A percentile compares a stretch with the other conserved stretches of the same genome.
Conservation (phyloP, 2,797 vertebrate genomes). For the Hippocampus kuda region DNA sequence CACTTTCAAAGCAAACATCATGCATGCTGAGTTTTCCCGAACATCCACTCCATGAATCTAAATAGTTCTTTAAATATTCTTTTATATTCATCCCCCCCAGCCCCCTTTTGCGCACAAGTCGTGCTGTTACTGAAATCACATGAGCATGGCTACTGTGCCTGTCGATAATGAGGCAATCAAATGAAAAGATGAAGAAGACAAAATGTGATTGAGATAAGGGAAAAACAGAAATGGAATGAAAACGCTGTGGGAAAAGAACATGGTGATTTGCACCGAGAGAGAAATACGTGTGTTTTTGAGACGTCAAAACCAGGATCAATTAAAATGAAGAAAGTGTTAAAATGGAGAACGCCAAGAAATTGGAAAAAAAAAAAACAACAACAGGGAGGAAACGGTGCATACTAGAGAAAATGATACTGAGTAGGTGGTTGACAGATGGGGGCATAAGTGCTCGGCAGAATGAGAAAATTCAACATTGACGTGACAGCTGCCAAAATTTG, state of each 20-base stretch:
- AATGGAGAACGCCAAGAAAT: background rate
- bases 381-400: background rate
- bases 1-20: constrained; percentile 30
- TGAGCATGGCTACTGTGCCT: constrained; percentile 22
- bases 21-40: constrained; percentile 33
- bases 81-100: constrained; percentile 34
- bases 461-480: constrained; percentile 1
- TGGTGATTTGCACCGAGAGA: background rate
- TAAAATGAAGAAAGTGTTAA: constrained; percentile 2
- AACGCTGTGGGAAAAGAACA: constrained; percentile 13
- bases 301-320: constrained; percentile 12
- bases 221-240: constrained; percentile 8
- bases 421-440: constrained; percentile 7
- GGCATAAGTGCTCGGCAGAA: background rate
- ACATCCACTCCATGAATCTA: constrained; percentile 38
- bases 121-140: constrained; percentile 38
- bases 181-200: constrained; percentile 15
- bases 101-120: constrained; percentile 13
- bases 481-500: constrained; percentile 3
- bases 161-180: constrained; percentile 39
- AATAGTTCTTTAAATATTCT: constrained; percentile 40
- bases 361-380: constrained; percentile 4
- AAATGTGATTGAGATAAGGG: constrained; percentile 5
- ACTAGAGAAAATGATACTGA: constrained; percentile 2
- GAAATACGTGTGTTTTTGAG: background rate